Evolutionary conservation across 2,888 invertebrate genomes (phyloP).

Genomic region (Tetragnatha montana): DNA sequence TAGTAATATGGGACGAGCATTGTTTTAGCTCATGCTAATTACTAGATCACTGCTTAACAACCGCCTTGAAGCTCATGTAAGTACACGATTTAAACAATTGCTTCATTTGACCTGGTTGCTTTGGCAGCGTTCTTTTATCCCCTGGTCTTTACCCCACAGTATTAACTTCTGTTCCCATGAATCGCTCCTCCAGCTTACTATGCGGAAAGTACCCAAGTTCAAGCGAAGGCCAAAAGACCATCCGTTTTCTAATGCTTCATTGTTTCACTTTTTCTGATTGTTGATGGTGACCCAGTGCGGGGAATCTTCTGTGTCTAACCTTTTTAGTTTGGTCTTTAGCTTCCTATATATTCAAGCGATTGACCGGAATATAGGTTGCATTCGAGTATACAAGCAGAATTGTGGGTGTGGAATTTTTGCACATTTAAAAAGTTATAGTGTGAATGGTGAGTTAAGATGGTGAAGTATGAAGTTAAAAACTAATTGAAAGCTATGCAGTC

Average conservation of each 20-base stretch:
- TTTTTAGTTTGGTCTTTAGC: not conserved
- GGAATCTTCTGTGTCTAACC: not conserved
- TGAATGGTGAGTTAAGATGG: no score
- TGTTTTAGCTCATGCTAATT: no score
- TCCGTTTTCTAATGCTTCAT: not conserved
- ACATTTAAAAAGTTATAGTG: no score
- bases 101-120: not conserved
- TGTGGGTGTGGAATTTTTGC: no score
- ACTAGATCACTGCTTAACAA: no score
- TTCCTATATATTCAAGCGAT: not conserved
- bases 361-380: no score
- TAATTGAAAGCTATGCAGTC: no score
- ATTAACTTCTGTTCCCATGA: not conserved
- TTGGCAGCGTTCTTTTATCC: not conserved
- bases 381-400: no score
- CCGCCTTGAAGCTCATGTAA: no score
- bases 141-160: not conserved
- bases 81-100: not conserved
- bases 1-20: no score
- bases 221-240: not conserved
- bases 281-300: not conserved
- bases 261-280: not conserved
- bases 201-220: not conserved
- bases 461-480: no score
- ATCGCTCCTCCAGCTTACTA: not conserved